Conservation (phyloP, 2,113 vertebrate species). For the Dolichotis patagonum region DNA sequence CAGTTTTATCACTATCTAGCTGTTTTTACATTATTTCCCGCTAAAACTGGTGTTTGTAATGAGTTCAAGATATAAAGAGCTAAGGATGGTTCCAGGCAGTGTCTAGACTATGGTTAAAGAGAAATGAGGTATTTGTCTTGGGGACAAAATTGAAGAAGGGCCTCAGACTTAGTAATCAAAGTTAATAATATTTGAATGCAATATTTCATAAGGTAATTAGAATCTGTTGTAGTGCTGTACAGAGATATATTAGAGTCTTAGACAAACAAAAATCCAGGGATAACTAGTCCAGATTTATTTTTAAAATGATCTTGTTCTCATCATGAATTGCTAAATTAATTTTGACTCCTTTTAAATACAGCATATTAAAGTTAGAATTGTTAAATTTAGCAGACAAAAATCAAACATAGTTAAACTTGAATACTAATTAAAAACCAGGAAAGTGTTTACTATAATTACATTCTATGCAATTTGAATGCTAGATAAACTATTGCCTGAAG, state of each 20-base stretch:
- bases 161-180: background rate
- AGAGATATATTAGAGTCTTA: background rate
- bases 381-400: too few species aligned
- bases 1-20: background rate
- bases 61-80: background rate
- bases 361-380: too few species aligned
- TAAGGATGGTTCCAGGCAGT: background rate
- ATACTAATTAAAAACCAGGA: too few species aligned
- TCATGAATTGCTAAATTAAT: too few species aligned
- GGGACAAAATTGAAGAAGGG: background rate
- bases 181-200: background rate
- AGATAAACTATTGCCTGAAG: too few species aligned
- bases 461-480: too few species aligned
- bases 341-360: too few species aligned
- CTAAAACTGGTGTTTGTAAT: background rate
- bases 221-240: background rate
- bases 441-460: too few species aligned
- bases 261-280: background rate
- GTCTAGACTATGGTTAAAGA: background rate
- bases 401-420: too few species aligned
- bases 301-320: too few species aligned
- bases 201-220: background rate
- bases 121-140: background rate
- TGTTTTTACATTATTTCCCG: background rate
- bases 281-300: too few species aligned